These are phyloP conservation scores for Phrynocephalus versicolor DNA, from an alignment of 2,113 vertebrate genomes.

Conservation along the genomic window DNA sequence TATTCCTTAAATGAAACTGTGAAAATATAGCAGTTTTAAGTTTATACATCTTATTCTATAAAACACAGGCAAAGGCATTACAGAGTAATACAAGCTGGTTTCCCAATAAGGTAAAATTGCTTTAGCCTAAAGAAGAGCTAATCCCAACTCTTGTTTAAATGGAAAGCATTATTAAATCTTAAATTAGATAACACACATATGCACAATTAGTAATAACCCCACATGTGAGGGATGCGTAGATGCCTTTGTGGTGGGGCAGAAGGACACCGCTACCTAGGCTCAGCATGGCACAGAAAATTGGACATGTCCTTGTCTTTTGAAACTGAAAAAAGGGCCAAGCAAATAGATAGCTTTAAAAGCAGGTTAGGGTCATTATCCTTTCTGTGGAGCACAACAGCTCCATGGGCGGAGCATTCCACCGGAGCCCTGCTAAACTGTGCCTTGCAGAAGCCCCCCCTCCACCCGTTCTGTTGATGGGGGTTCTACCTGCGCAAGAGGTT, in stretches of 20 bases:
- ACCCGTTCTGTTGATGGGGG: no score
- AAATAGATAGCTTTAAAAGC: neutral
- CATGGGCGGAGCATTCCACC: no score
- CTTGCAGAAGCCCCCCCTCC: no score
- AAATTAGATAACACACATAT: conserved; percentile 27
- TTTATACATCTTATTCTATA: conserved; percentile 68
- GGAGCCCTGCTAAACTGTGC: no score
- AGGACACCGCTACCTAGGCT: neutral
- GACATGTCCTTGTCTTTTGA: conserved; percentile 27
- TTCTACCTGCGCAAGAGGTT: no score
- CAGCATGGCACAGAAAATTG: conserved; percentile 27
- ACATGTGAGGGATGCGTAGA: conserved; percentile 2
- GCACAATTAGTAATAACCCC: conserved; percentile 12
- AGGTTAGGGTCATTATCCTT: no score
- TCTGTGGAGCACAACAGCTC: no score
- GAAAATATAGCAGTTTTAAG: conserved; percentile 69
- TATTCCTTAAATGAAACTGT: conserved; percentile 46
- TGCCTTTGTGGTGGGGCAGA: neutral
- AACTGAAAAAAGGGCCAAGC: conserved; percentile 30
- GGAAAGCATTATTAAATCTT: conserved; percentile 47
- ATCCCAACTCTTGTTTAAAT: conserved; percentile 54
- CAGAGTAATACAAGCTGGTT: conserved; percentile 62
- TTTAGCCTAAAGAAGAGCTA: conserved; percentile 54
- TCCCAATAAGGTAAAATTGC: conserved; percentile 63
- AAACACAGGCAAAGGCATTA: conserved; percentile 71